Conservation (phyloP, 2,113 vertebrate species). For the Meles meles region DNA sequence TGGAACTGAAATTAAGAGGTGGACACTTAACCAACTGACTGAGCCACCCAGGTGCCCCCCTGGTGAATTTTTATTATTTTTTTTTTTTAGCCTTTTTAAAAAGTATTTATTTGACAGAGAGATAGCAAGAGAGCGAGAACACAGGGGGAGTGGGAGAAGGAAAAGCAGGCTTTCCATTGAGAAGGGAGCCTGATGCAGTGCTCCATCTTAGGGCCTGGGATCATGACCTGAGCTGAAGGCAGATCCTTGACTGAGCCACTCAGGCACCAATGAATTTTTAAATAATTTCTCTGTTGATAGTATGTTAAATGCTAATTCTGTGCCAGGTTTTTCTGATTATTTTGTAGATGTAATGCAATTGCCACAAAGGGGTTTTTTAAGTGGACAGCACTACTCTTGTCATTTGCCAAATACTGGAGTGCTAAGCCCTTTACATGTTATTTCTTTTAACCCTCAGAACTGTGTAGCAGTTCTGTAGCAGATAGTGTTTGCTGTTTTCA, state of each 20-base stretch:
- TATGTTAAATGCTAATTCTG: background rate
- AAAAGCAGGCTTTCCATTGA: too few relatives aligned
- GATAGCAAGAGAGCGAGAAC: too few relatives aligned
- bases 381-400: background rate
- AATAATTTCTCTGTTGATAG: background rate
- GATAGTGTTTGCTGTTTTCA: background rate
- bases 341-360: background rate
- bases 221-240: too few relatives aligned
- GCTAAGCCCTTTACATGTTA: background rate
- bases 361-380: background rate
- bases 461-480: background rate
- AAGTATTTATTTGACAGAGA: too few relatives aligned
- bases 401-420: background rate
- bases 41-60: background rate
- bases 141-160: too few relatives aligned
- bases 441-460: background rate
- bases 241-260: background rate
- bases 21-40: background rate
- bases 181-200: too few relatives aligned
- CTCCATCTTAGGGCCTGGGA: too few relatives aligned
- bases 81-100: too few relatives aligned
- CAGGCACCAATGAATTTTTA: background rate
- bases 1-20: background rate
- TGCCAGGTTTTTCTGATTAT: background rate
- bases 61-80: background rate